Conservation (phyloP, 1,140 invertebrate genomes). For the Drosophila eugracilis region DNA sequence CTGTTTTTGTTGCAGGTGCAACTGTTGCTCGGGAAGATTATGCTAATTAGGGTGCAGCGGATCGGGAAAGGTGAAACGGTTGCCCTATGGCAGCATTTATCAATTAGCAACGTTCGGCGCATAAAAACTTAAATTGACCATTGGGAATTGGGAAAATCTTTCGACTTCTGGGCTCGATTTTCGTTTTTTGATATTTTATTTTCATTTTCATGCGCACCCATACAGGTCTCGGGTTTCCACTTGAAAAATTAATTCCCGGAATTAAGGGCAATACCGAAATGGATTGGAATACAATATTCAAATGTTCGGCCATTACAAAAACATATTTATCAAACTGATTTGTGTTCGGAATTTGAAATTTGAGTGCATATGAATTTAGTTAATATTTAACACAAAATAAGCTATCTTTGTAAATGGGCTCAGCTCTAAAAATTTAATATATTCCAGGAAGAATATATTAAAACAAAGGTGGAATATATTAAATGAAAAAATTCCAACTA, state of each 20-base stretch:
- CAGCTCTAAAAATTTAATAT: background rate
- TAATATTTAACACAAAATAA: background rate
- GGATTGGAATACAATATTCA: slow-evolving; percentile 26
- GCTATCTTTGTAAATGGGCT: background rate
- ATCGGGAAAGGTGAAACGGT: slow-evolving; percentile 8
- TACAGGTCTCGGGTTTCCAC: slow-evolving; percentile 9
- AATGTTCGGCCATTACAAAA: slow-evolving; percentile 6
- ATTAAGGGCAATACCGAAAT: slow-evolving; percentile 17
- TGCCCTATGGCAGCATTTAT: slow-evolving; percentile 53
- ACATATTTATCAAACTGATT: slow-evolving; percentile 37
- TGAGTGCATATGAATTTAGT: background rate
- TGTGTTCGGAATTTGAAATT: slow-evolving; percentile 23
- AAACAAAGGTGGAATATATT: background rate
- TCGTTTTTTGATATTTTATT: slow-evolving; percentile 4
- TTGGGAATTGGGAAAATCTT: slow-evolving; percentile 3
- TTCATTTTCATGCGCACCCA: slow-evolving; percentile 4
- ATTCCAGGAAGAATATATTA: slow-evolving; percentile 4
- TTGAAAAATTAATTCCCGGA: slow-evolving; percentile 25
- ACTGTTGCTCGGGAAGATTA: slow-evolving; percentile 39
- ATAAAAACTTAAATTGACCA: slow-evolving; percentile 47
- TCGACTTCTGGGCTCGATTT: slow-evolving; percentile 3
- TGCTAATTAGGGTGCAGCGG: slow-evolving; percentile 51
- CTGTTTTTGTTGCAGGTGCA: slow-evolving; percentile 56
- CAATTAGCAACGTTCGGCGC: slow-evolving; percentile 63
- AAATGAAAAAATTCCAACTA: background rate